Percentiles rank a stretch among this genome's conserved stretches.
phyloP scores from a whole-genome alignment of 2,888 invertebrate species.

The Eupithecia pulchellata region DNA sequence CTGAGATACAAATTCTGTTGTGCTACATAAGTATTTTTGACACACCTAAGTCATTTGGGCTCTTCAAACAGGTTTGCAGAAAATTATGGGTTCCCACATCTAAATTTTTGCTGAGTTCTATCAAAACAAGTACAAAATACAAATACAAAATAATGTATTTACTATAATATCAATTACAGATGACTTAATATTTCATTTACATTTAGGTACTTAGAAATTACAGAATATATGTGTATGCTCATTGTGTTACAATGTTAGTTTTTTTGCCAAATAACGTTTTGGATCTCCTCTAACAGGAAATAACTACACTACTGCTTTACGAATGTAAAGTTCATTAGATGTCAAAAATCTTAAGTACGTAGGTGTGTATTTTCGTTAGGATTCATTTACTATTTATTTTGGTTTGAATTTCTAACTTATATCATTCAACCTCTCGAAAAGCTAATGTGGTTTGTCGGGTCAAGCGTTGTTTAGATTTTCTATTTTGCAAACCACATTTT shows the following conservation, averaged over 20 bases:
- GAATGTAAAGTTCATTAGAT: background rate
- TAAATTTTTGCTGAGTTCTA: background rate
- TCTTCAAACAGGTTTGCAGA: background rate
- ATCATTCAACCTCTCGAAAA: constrained; percentile 24
- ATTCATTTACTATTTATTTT: constrained; percentile 5
- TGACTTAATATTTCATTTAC: too few species aligned
- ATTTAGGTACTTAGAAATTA: too few species aligned
- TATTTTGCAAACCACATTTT: constrained; percentile 33
- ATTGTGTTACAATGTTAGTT: too few species aligned
- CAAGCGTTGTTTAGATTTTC: constrained; percentile 55
- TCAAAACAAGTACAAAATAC: background rate
- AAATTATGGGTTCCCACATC: background rate
- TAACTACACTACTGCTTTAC: background rate
- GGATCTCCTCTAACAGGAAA: background rate
- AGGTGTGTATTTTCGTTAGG: background rate
- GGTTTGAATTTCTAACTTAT: constrained; percentile 28
- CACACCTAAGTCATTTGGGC: background rate
- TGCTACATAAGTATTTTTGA: background rate
- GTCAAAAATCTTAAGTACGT: background rate
- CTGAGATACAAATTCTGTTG: background rate
- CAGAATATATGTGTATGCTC: too few species aligned
- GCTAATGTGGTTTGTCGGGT: constrained; percentile 32
- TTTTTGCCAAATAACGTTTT: too few species aligned
- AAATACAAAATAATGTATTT: too few species aligned
- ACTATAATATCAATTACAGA: too few species aligned